Evolutionary conservation across 2,797 vertebrate species (phyloP).

Genomic region (Momotus momota): DNA sequence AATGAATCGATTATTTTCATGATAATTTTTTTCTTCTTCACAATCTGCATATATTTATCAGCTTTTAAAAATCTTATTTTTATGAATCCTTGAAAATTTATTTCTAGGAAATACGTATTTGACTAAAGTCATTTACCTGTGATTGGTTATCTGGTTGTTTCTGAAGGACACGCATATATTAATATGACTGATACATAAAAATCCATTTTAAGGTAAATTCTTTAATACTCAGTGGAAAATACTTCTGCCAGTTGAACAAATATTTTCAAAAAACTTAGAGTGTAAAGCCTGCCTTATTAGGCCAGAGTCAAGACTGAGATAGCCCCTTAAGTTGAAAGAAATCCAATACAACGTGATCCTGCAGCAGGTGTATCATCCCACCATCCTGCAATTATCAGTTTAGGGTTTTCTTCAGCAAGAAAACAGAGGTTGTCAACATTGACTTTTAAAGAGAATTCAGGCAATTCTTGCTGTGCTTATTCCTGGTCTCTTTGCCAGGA

Average conservation of each 20-base stretch:
- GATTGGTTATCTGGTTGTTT: background rate
- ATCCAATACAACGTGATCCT: background rate
- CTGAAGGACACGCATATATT: background rate
- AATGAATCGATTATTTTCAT: background rate
- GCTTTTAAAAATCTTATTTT: background rate
- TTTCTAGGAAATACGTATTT: background rate
- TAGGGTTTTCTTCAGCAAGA: background rate
- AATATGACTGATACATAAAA: background rate
- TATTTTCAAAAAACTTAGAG: background rate
- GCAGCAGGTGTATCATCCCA: background rate
- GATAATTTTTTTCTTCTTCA: background rate
- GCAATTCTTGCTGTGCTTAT: background rate
- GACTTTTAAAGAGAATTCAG: background rate
- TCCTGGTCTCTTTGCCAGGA: background rate
- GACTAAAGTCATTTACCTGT: background rate
- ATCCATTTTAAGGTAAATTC: background rate
- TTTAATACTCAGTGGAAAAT: background rate
- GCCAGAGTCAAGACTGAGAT: background rate
- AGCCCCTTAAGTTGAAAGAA: background rate
- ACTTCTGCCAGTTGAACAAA: background rate
- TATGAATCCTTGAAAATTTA: background rate
- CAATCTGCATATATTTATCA: background rate
- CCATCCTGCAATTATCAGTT: background rate
- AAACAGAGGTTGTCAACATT: background rate
- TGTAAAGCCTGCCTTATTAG: background rate